Conservation (phyloP, 2,888 invertebrate genomes). For the Nomada ferruginata region DNA sequence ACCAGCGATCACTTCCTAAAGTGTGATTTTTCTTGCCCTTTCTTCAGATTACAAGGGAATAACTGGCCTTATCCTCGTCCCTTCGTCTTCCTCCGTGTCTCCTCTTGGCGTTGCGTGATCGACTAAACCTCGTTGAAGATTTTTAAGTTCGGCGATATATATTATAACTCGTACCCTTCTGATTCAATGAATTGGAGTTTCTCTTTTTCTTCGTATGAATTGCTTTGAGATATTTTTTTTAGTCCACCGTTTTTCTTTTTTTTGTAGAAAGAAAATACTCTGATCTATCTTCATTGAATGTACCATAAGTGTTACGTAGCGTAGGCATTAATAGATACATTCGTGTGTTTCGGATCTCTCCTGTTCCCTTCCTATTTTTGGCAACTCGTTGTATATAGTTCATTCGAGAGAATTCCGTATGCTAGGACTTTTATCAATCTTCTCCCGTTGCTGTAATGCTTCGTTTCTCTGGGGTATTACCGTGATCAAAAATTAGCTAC, state of each 20-base stretch:
- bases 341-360: neutral
- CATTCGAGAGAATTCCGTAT: neutral
- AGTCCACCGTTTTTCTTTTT: too few species aligned
- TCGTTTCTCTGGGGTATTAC: neutral
- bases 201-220: too few species aligned
- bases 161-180: neutral
- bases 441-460: neutral
- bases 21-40: neutral
- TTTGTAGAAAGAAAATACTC: neutral
- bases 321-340: neutral
- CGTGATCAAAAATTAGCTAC: neutral
- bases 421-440: too few species aligned
- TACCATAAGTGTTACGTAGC: neutral
- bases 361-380: slow-evolving; percentile 17
- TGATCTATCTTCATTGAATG: neutral
- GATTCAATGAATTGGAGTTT: neutral
- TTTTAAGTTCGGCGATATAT: neutral
- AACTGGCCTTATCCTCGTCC: neutral
- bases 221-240: neutral
- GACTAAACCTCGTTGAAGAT: neutral
- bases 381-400: neutral
- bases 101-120: slow-evolving; percentile 16
- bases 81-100: neutral
- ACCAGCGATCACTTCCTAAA: slow-evolving; percentile 43
- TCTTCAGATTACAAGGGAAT: neutral